A percentile compares a stretch with the other conserved stretches of the same genome.
phyloP scores from a whole-genome alignment of 1,140 invertebrate species.

The Drosophila rufa region DNA sequence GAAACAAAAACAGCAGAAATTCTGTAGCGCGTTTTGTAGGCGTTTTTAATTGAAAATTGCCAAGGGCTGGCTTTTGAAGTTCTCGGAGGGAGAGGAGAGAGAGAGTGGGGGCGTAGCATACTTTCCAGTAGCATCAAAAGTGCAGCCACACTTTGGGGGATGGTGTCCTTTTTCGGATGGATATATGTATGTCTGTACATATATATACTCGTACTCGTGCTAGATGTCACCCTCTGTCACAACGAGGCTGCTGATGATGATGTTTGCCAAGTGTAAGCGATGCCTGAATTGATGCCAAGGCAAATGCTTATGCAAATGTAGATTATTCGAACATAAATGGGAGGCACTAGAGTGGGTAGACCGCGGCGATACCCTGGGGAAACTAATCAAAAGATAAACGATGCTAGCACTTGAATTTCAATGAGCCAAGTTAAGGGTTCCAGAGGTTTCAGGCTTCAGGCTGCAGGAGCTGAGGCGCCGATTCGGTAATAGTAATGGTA shows the following conservation, averaged over 20 bases:
- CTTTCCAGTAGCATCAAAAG: slow-evolving; percentile 53
- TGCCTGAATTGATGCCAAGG: slow-evolving; percentile 77
- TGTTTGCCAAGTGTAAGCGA: slow-evolving; percentile 68
- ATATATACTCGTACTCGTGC: background rate
- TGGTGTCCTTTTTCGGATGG: background rate
- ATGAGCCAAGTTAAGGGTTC: background rate
- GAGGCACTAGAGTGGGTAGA: background rate
- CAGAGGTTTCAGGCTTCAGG: background rate
- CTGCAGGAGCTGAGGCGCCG: no score
- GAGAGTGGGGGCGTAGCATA: slow-evolving; percentile 46
- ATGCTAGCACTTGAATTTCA: slow-evolving; percentile 7
- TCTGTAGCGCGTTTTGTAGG: slow-evolving; percentile 53
- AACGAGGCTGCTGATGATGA: slow-evolving; percentile 37
- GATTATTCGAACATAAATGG: slow-evolving; percentile 40
- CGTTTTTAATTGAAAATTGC: slow-evolving; percentile 83
- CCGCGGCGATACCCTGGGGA: slow-evolving; percentile 11
- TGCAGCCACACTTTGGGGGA: slow-evolving; percentile 28
- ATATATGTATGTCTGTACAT: background rate
- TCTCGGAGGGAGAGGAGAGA: slow-evolving; percentile 9
- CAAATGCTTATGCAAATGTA: slow-evolving; percentile 64
- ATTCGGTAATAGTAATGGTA: slow-evolving; percentile 3
- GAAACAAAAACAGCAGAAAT: slow-evolving; percentile 31
- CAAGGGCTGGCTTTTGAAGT: slow-evolving; percentile 75
- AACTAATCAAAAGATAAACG: slow-evolving; percentile 27
- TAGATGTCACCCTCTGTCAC: slow-evolving; percentile 30